Base-by-base conservation (phyloP, 35 echinoderm and acorn worm species). In the Ptychodera flava region DNA sequence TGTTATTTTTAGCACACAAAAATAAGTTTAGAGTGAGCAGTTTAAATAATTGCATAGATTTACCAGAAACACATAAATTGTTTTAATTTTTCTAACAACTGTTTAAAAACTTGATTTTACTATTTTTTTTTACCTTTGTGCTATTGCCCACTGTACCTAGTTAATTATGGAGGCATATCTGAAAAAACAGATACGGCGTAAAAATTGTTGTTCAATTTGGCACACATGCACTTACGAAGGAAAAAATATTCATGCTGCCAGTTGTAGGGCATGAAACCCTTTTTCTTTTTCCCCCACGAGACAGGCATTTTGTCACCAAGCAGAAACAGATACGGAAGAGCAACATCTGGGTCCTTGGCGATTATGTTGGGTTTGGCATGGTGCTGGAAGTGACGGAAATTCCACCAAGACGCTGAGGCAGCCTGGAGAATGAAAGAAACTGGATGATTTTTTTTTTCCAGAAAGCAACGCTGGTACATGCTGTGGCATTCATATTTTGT, bases 361-460 rank as follows among this genome's bases (percentile, higher is more conserved):
- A 90, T 80, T 45, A 93, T 77, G 36, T 90, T 90, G 12, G 92
- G 92, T 75, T 93, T 93, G 29, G 92, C 92, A 87, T 93, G 92
- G 77, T 90, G 88, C 33, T 90, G 88, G 77, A 90, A 93, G 79
- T 93, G 92, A 31, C 92, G 92, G 79, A 90, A 93, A 34, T 93
- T 93, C 92, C 92, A 93, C 92, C 92, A 93, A 28, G 80, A 77
- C 1, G 92, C 92, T 36, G 91, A 89, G 2, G 91, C 91, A 36
- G 88, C 91, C 87, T 92, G 31, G 1, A 81, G 33, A 78, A 88
- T 29, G 84, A 0, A 76, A 31, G 29, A 78, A 32, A 30, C 16
- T 36, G 31, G 1, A 31, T 32, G 27, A 27, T 12, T 32, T 81
- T 27, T 14, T 32, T 81, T 16, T 32, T 27, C 16, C 6, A 84